Evolutionary conservation across 2,888 invertebrate species (phyloP), one percentile per base, ranked within the genome.

Genomic region (Dasysyrphus albostriatus): DNA sequence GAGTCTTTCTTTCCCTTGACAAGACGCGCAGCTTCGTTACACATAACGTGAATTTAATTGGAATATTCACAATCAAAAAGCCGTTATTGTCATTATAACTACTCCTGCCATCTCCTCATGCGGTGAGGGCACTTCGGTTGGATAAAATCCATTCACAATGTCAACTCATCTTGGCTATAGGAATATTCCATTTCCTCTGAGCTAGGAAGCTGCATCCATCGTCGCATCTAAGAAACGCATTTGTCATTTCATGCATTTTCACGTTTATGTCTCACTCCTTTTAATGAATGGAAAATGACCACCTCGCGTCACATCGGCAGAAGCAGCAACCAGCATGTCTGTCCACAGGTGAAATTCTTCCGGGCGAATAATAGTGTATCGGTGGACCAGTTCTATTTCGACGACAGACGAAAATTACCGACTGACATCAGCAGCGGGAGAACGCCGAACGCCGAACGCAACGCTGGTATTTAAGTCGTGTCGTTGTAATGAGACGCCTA

Each of bases 201-300:
- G 9, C 32, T 16, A 16, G 19, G n/a, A 49, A 14, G 65, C 69
- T 32, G 51, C 61, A n/a, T 32, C 32, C 14, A 7, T 29, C 24
- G 51, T 4, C 3, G n/a, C 19, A 56, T 65, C 29, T 19, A 47
- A 5, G 37, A n/a, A 58, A 44, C 70, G 56, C 85, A 61, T 82
- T 77, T 77, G 85, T 85, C 85, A 85, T 85, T 85, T 82, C 85
- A 84, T 84, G 84, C 77, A 78, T 85, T 85, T 82, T 82, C 73
- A 82, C 69, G 63, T 74, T 85, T 82, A 82, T 78, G 85, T 85
- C 85, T 85, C 74, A 85, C 85, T 85, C 82, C n/a, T 39, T 37
- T 69, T 85, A 85, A 85, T 82, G 82, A 82, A 82, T 77, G 85
- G 85, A 82, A 85, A 85, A 85, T 85, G 85, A 82, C 69, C 81